Base-by-base conservation (phyloP, 2,797 vertebrate genomes). In the Hoplostethus atlanticus region DNA sequence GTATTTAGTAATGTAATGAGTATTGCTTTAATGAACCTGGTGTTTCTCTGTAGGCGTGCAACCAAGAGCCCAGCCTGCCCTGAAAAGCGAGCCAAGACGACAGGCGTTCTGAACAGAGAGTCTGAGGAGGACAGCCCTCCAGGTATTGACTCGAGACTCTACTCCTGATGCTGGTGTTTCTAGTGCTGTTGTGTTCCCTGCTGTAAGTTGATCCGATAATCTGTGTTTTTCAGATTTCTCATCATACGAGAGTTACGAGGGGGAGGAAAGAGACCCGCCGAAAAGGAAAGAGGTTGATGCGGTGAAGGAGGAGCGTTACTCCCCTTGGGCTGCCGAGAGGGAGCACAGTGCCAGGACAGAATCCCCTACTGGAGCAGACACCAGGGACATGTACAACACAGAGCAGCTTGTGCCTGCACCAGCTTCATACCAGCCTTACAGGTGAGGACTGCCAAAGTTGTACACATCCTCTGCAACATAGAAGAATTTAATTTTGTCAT, bases 381-480 rank as follows among this genome's bases (percentile, higher is more conserved):
- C 54, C 63, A 90, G 92, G 73, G 95, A 96, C 5, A 46, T 91
- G 7, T 93, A 95, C 89, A 88, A 90, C 84, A 52, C 94, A 0
- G 96, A 97, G 87, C 96, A 97, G 90, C 95, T 95, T 0, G 95
- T 95, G 52, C 95, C 96, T 0, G 88, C 93, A 0, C 91, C 93
- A 0, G 87, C 93, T 1, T 90, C 94, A 40, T 96, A 95, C 85
- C 95, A 96, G 79, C 91, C 92, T 0, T 95, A 95, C 76, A 95
- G 96, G 97, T 97, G 86, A 91, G 71, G 7, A 52, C 25, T 0
- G 42, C 0, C 13, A 8, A 47, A 25, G 4, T 36, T 0, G 3
- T 5, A 5, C 38, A 31, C 31, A 53, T 16, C n/a, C n/a, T 30
- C 52, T 42, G 7, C 6, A 9, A 21, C 34, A 36, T 8, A 30